A percentile compares a stretch with the other conserved stretches of the same genome.
Evolutionary conservation across 2,113 vertebrate species (phyloP).

Genomic region (Scortum barcoo): DNA sequence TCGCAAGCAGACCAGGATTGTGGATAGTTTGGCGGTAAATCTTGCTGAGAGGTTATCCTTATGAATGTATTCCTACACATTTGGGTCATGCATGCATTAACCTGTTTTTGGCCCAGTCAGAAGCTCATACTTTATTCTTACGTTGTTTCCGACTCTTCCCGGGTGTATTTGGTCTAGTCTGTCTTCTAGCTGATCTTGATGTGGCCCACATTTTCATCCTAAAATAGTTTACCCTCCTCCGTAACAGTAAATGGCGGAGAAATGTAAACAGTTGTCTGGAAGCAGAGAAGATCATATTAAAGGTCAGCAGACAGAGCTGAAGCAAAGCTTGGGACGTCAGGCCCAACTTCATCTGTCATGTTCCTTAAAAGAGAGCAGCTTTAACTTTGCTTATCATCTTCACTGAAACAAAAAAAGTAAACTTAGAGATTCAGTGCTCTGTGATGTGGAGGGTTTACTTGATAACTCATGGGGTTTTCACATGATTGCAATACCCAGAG

Average conservation of each 20-base stretch:
- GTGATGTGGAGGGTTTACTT: slow-evolving; percentile 34
- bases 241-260: slow-evolving; percentile 50
- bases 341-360: slow-evolving; percentile 4
- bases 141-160: slow-evolving; percentile 42
- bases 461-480: slow-evolving; percentile 53
- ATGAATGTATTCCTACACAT: slow-evolving; percentile 57
- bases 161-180: slow-evolving; percentile 55
- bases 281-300: slow-evolving; percentile 34
- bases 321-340: background rate
- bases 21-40: slow-evolving; percentile 22
- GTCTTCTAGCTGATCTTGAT: slow-evolving; percentile 71
- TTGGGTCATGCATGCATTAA: slow-evolving; percentile 72
- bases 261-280: slow-evolving; percentile 71
- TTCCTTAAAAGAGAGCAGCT: slow-evolving; percentile 13
- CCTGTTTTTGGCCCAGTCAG: slow-evolving; percentile 57
- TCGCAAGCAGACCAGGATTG: slow-evolving; percentile 12
- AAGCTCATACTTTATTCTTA: slow-evolving; percentile 53
- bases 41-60: slow-evolving; percentile 22
- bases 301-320: slow-evolving; percentile 9
- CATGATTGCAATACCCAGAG: slow-evolving; percentile 42
- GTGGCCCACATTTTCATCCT: slow-evolving; percentile 72
- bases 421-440: slow-evolving; percentile 15
- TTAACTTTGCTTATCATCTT: slow-evolving; percentile 9
- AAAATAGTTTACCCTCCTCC: slow-evolving; percentile 64
- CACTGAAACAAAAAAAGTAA: slow-evolving; percentile 7